Evolutionary conservation across 1,140 invertebrate species (phyloP).

Genomic region (Zaprionus tsacasi): DNA sequence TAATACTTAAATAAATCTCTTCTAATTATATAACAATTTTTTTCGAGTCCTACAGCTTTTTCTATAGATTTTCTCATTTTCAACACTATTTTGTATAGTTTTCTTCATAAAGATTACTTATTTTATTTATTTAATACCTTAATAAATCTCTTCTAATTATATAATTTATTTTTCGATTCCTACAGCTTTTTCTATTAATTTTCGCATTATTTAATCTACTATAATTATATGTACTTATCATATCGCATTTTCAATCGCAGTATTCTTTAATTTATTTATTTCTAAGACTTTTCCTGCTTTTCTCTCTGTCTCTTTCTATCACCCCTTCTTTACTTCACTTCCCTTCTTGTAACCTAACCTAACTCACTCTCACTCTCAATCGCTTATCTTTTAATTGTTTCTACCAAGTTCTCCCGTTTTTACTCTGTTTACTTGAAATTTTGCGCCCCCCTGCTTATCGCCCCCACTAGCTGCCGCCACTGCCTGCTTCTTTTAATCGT

Average conservation of each 20-base stretch:
- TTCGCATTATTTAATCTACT: too few relatives aligned
- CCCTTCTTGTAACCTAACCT: neutral
- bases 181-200: too few relatives aligned
- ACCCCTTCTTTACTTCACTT: neutral
- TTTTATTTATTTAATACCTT: too few relatives aligned
- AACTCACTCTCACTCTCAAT: neutral
- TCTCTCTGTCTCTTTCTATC: neutral
- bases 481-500: neutral
- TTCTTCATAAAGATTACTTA: too few relatives aligned
- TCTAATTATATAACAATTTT: too few relatives aligned
- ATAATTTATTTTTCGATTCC: too few relatives aligned
- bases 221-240: neutral
- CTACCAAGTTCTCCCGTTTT: neutral
- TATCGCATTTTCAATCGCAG: neutral
- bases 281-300: neutral
- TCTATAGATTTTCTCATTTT: too few relatives aligned
- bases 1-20: too few relatives aligned
- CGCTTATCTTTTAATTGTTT: conserved; percentile 8
- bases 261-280: neutral
- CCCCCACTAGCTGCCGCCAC: neutral
- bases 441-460: neutral
- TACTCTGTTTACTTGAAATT: neutral
- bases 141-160: too few relatives aligned
- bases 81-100: neutral
- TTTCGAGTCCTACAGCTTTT: too few relatives aligned